Base-by-base conservation (phyloP, 2,888 invertebrate species). In the Oasisia sp. region DNA sequence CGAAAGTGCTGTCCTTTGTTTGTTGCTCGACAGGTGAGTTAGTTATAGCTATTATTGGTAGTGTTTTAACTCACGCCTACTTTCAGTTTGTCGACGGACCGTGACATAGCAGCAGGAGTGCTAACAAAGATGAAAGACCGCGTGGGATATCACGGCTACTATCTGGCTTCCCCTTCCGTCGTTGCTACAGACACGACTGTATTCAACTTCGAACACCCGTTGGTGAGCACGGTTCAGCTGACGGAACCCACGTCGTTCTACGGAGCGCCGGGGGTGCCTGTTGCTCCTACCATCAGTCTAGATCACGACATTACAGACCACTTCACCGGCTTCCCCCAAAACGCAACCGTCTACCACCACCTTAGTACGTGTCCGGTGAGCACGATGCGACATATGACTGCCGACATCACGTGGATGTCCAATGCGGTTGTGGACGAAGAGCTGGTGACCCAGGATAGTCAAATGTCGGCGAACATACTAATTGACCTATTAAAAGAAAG, bases 371-470 rank as follows among this genome's bases (percentile, higher is more conserved):
- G 74, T 74, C 27, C 14, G 27, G 74, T 19, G 74, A 27, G 27
- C 19, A 74, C 74, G n/a, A 19, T 27, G 74, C 74, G 74, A 7
- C 74, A 74, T 27, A 27, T 74, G 27, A 74, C 74, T n/a, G 74
- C 74, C 27, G 74, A 74, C 74, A 7, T 74, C 19, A 74, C 74
- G 74, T 74, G 74, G 74, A 74, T 74, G n/a, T 74, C 74, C 74
- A 27, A 74, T 27, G 74, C n/a, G 27, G n/a, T n/a, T 27, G 27
- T 74, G 74, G 74, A 74, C 74, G 74, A 74, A 19, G 74, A 74
- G 74, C n/a, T 74, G 74, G 74, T 74, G 74, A 74, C 74, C 27
- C 74, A 74, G 74, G 74, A 74, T 27, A 74, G 74, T 74, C 74
- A 74, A n/a, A 74, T 74, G 74, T 74, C 74, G 27, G 74, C 74